phyloP scores from a whole-genome alignment of 2,888 invertebrate species.

The Acanthacorydalis orientalis region DNA sequence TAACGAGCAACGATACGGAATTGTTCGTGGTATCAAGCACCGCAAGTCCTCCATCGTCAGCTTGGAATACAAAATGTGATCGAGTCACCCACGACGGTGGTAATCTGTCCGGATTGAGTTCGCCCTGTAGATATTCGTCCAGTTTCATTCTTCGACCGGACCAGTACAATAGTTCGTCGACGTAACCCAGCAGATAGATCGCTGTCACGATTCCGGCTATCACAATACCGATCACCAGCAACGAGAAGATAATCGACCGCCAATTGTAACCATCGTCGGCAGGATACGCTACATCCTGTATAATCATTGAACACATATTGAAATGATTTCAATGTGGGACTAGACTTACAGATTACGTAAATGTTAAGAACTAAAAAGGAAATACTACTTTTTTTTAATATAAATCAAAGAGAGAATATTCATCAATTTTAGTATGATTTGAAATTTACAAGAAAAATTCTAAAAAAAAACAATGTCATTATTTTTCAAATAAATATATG shows the following conservation, averaged over 20 bases:
- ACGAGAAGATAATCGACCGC: conserved; percentile 73
- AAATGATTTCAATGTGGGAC: background rate
- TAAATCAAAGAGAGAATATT: too few relatives aligned
- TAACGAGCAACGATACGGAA: conserved; percentile 61
- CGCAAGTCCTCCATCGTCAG: conserved; percentile 69
- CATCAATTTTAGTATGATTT: too few relatives aligned
- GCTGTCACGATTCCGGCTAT: conserved; percentile 78
- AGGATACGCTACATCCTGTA: conserved; percentile 59
- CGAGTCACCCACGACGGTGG: conserved; percentile 70
- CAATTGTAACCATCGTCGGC: conserved; percentile 72
- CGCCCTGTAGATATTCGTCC: conserved; percentile 69
- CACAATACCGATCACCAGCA: conserved; percentile 73
- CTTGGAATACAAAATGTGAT: conserved; percentile 71
- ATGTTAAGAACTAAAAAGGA: too few relatives aligned
- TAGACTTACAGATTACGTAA: too few relatives aligned
- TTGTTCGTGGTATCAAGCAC: conserved; percentile 66
- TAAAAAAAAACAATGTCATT: too few relatives aligned
- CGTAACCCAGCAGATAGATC: conserved; percentile 77
- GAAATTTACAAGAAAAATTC: too few relatives aligned
- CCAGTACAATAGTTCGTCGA: conserved; percentile 80
- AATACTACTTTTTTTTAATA: too few relatives aligned
- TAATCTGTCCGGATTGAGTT: conserved; percentile 51
- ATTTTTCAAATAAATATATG: too few relatives aligned
- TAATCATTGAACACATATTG: background rate
- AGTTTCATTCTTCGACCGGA: conserved; percentile 72